Percentiles rank a stretch among this genome's conserved stretches.
Evolutionary conservation across 2,113 vertebrate genomes (phyloP).

Genomic region (Urocolius indicus): DNA sequence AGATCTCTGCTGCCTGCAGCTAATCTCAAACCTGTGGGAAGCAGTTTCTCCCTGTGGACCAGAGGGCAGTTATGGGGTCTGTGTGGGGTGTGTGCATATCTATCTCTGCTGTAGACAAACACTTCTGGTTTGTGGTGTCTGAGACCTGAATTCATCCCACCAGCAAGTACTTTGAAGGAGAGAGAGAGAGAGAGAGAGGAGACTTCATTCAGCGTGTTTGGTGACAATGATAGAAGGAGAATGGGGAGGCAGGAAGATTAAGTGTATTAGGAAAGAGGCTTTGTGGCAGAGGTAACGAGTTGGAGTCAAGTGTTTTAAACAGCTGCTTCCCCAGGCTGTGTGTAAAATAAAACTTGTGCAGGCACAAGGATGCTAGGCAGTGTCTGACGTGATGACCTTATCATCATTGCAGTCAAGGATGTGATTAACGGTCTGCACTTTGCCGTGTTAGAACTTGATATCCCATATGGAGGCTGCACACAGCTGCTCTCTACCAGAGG

Average conservation of each 20-base stretch:
- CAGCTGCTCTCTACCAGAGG: slow-evolving; percentile 8
- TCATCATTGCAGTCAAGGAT: slow-evolving; percentile 15
- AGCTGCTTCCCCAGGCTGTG: background rate
- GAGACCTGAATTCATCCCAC: background rate
- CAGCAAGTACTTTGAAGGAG: background rate
- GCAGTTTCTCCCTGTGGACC: rapidly evolving
- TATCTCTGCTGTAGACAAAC: background rate
- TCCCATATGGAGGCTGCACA: background rate
- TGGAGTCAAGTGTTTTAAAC: slow-evolving; percentile 19
- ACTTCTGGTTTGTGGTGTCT: background rate
- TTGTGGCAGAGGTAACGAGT: background rate
- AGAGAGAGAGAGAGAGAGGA: background rate
- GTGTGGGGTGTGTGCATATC: background rate
- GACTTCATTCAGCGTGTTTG: background rate
- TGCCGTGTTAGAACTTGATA: slow-evolving; percentile 27
- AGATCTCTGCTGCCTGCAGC: rapidly evolving
- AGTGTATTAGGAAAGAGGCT: background rate
- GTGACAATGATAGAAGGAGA: background rate
- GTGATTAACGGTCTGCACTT: slow-evolving; percentile 41
- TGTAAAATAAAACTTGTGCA: slow-evolving; percentile 57
- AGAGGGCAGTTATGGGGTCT: background rate
- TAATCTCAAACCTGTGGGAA: background rate
- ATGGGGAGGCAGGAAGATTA: slow-evolving; percentile 12
- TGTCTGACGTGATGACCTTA: slow-evolving; percentile 51
- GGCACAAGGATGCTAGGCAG: slow-evolving; percentile 11